Conservation (phyloP, 2,797 vertebrate genomes). For the Cottoperca gobio region DNA sequence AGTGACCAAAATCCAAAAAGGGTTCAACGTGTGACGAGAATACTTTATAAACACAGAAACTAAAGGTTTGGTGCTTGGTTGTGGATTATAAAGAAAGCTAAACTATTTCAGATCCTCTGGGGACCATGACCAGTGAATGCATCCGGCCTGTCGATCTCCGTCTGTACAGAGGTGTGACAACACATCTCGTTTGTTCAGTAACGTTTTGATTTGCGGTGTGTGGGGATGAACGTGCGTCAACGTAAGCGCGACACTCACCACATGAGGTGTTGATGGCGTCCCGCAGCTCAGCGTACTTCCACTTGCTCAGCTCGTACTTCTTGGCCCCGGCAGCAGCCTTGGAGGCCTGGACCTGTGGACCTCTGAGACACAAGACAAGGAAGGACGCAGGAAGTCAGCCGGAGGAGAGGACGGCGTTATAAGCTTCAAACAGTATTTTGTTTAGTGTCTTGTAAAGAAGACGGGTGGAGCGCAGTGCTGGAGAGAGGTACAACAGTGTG, state of each 20-base stretch:
- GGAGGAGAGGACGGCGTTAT: background rate
- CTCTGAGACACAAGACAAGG: constrained; percentile 79
- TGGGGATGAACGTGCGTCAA: too few relatives aligned
- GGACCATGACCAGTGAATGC: too few relatives aligned
- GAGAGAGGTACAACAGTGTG: background rate
- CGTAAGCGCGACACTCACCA: constrained; percentile 88
- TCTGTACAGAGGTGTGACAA: too few relatives aligned
- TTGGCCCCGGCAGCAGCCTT: constrained; percentile 91
- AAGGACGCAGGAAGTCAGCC: constrained; percentile 32
- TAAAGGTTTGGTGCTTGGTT: too few relatives aligned
- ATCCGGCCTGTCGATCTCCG: too few relatives aligned
- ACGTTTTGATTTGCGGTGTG: too few relatives aligned
- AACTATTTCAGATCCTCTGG: too few relatives aligned
- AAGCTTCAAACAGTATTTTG: background rate
- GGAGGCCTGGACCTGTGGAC: constrained; percentile 92
- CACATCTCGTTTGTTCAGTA: too few relatives aligned
- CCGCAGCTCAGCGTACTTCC: constrained; percentile 97
- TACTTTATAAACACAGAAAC: too few relatives aligned
- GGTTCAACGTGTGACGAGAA: too few relatives aligned
- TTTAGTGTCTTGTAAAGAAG: background rate
- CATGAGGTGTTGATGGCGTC: constrained; percentile 99
- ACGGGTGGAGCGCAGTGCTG: constrained; percentile 35
- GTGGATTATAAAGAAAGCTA: too few relatives aligned
- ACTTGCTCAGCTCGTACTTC: constrained; percentile 97
- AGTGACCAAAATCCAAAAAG: background rate